These are phyloP conservation scores for Endotricha flammealis DNA, from an alignment of 2,888 invertebrate genomes.

Conservation along the genomic window DNA sequence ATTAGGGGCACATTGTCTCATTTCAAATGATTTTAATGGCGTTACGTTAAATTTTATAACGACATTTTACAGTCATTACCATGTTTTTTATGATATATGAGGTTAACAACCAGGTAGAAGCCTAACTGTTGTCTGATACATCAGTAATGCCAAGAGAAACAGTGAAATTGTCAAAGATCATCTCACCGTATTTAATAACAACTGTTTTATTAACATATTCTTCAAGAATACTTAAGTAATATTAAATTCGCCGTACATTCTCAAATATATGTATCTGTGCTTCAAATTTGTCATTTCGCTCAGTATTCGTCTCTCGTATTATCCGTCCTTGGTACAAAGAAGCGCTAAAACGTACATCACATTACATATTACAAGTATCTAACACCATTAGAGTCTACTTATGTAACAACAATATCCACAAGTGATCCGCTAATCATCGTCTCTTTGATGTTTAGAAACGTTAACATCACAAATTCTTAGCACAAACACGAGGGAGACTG, in stretches of 20 bases:
- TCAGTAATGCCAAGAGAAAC: too few relatives aligned
- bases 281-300: constrained; percentile 27
- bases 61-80: constrained; percentile 51
- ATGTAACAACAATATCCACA: constrained; percentile 61
- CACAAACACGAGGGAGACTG: constrained; percentile 55
- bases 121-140: too few relatives aligned
- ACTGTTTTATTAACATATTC: too few relatives aligned
- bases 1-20: constrained; percentile 67
- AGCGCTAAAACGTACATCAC: constrained; percentile 62
- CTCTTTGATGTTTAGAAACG: constrained; percentile 57
- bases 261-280: too few relatives aligned
- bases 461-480: constrained; percentile 65
- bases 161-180: too few relatives aligned
- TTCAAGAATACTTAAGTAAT: too few relatives aligned
- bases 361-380: constrained; percentile 44
- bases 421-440: constrained; percentile 63
- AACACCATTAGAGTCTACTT: constrained; percentile 54
- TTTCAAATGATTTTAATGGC: constrained; percentile 54
- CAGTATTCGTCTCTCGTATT: constrained; percentile 14
- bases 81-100: constrained; percentile 20
- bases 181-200: too few relatives aligned
- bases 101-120: too few relatives aligned
- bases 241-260: too few relatives aligned
- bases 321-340: constrained; percentile 47
- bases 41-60: constrained; percentile 59